Percentiles rank a stretch among this genome's conserved stretches.
Conservation (phyloP, 1,140 invertebrate genomes). For the Zaprionus kolodkinae region DNA sequence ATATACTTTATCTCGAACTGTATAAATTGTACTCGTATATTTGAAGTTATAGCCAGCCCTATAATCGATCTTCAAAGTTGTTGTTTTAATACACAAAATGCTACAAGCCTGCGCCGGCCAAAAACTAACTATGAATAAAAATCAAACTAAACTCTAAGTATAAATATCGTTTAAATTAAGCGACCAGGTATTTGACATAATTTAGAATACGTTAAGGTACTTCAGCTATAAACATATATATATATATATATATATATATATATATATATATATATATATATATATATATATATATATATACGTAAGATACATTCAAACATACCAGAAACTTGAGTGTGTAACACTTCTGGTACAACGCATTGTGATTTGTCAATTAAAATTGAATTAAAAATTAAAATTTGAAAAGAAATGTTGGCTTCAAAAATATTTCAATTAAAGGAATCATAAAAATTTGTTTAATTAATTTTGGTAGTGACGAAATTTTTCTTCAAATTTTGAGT, state of each 20-base stretch:
- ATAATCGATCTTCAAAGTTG: constrained; percentile 73
- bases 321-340: too few relatives aligned
- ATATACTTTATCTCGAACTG: constrained; percentile 58
- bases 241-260: constrained; percentile 2
- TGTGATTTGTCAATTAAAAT: too few relatives aligned
- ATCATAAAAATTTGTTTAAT: too few relatives aligned
- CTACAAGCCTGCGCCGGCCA: constrained; percentile 78
- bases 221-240: too few relatives aligned
- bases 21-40: constrained; percentile 78
- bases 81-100: constrained; percentile 81
- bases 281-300: constrained; percentile 2
- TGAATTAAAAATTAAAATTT: too few relatives aligned
- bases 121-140: constrained; percentile 54
- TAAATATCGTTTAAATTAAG: constrained; percentile 62
- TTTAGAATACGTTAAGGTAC: constrained; percentile 40
- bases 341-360: too few relatives aligned
- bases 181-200: constrained; percentile 72
- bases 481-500: too few relatives aligned
- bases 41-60: constrained; percentile 81
- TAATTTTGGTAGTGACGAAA: too few relatives aligned
- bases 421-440: too few relatives aligned
- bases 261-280: not conserved
- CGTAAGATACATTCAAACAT: not conserved
- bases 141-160: constrained; percentile 75
- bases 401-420: too few relatives aligned